Evolutionary conservation across 2,113 vertebrate species (phyloP).

Genomic region (Oceanodroma tethys): DNA sequence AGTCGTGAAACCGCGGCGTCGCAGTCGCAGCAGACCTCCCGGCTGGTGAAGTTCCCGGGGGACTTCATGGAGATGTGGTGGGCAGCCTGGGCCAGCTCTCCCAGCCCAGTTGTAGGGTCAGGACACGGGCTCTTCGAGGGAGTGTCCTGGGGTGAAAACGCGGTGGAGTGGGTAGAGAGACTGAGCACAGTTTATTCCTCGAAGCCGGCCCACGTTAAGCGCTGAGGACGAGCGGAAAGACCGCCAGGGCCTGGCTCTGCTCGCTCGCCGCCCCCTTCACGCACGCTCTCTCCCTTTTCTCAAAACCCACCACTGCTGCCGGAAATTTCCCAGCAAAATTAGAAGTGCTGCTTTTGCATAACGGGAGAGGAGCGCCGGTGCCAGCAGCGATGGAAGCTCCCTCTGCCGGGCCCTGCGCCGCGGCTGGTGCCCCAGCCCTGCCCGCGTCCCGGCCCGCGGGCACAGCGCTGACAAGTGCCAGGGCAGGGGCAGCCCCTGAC

Average conservation of each 20-base stretch:
- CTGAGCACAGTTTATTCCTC: neutral
- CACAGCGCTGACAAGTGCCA: neutral
- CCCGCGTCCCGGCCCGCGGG: fast-evolving
- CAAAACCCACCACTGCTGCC: neutral
- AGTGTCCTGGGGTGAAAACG: fast-evolving
- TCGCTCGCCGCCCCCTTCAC: neutral
- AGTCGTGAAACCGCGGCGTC: fast-evolving
- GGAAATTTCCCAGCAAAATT: neutral
- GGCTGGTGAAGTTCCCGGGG: fast-evolving
- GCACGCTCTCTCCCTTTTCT: neutral
- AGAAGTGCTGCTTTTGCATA: neutral
- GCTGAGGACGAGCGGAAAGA: neutral
- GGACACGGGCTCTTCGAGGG: neutral
- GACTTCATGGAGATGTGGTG: fast-evolving
- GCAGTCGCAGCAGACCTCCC: neutral
- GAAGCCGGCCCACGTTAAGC: fast-evolving
- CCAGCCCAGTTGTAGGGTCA: neutral
- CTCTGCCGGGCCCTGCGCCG: neutral
- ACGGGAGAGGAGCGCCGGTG: fast-evolving
- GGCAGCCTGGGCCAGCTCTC: neutral
- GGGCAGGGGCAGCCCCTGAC: neutral
- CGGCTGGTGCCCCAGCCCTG: neutral
- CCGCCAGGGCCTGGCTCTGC: neutral
- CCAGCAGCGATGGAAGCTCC: neutral
- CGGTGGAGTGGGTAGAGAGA: neutral